These are phyloP conservation scores for Malurus splendens DNA, from an alignment of 2,797 vertebrate genomes.

Conservation along the genomic window DNA sequence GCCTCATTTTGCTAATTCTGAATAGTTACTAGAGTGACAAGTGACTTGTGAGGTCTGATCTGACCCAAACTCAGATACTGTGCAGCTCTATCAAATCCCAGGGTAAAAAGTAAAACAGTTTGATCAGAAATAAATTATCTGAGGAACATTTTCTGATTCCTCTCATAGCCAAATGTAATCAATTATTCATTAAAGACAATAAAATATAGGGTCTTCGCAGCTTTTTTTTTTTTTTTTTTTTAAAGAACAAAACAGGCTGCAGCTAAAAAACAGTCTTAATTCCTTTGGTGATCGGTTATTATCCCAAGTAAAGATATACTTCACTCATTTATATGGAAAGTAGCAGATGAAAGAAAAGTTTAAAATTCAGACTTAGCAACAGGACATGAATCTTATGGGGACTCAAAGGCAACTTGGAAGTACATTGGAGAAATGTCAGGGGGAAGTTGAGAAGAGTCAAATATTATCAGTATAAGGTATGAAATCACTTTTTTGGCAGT, in stretches of 20 bases:
- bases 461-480: neutral
- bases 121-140: neutral
- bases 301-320: neutral
- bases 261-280: neutral
- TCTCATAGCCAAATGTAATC: neutral
- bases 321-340: neutral
- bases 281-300: neutral
- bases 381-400: neutral
- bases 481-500: conserved; percentile 10
- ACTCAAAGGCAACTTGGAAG: neutral
- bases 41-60: neutral
- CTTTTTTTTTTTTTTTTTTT: neutral
- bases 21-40: neutral
- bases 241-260: neutral
- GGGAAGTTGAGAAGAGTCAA: neutral
- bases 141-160: neutral
- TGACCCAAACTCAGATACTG: neutral
- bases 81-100: neutral
- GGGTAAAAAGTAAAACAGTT: neutral
- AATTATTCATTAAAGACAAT: neutral
- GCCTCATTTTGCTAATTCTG: neutral
- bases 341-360: neutral
- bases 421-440: neutral
- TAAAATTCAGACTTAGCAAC: neutral
- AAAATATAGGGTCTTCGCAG: neutral